phyloP scores from a whole-genome alignment of 2,797 vertebrate genomes.

The Sphaeramia orbicularis region DNA sequence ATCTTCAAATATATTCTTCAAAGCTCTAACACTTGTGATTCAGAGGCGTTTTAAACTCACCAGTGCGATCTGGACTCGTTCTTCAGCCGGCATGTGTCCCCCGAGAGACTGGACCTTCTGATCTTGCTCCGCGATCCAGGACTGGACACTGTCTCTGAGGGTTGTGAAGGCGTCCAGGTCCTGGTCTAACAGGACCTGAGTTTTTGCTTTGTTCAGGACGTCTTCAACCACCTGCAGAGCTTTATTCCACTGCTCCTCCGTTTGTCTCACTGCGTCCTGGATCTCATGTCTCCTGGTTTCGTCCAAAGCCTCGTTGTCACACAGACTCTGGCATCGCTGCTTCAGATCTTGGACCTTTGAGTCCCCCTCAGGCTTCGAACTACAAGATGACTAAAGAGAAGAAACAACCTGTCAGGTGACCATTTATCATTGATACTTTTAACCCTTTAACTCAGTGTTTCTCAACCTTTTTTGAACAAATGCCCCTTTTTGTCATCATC shows the following conservation, averaged over 20 bases:
- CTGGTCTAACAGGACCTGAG: slow-evolving; percentile 11
- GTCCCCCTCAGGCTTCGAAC: not conserved
- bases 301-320: slow-evolving; percentile 63
- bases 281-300: slow-evolving; percentile 52
- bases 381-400: not conserved
- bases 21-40: too few species aligned
- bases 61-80: slow-evolving; percentile 5
- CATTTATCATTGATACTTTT: too few species aligned
- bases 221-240: slow-evolving; percentile 63
- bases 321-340: slow-evolving; percentile 51
- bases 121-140: slow-evolving; percentile 81
- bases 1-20: too few species aligned
- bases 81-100: slow-evolving; percentile 34
- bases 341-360: slow-evolving; percentile 47
- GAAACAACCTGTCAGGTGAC: too few species aligned
- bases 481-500: too few species aligned
- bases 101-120: slow-evolving; percentile 77
- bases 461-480: too few species aligned
- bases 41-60: not conserved
- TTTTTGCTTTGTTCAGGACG: slow-evolving; percentile 27
- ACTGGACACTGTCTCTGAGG: slow-evolving; percentile 71
- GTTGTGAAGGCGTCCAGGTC: slow-evolving; percentile 58
- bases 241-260: slow-evolving; percentile 71
- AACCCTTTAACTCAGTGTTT: too few species aligned
- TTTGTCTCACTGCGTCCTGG: slow-evolving; percentile 42